phyloP scores from a whole-genome alignment of 2,113 vertebrate species.

The Macrotis lagotis region DNA sequence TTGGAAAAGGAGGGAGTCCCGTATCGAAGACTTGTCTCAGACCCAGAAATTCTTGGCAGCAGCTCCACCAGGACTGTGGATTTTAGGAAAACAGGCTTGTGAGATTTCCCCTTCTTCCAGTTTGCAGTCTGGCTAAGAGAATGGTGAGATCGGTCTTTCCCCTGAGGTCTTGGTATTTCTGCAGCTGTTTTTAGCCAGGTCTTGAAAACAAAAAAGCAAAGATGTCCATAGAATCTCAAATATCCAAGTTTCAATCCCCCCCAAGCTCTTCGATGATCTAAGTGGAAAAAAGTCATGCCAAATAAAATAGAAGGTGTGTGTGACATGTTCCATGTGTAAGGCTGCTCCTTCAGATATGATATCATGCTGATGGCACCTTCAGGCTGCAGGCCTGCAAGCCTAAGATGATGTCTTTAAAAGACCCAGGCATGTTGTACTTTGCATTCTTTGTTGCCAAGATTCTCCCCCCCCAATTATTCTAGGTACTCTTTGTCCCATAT shows the following conservation, averaged over 20 bases:
- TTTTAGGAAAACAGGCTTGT: slow-evolving; percentile 65
- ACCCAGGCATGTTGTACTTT: not conserved
- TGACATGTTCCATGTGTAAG: not conserved
- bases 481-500: slow-evolving; percentile 5
- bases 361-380: not conserved
- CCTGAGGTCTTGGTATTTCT: slow-evolving; percentile 60
- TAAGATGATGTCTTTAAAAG: not conserved
- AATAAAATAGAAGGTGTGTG: slow-evolving; percentile 4
- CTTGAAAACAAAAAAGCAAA: slow-evolving; percentile 52
- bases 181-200: slow-evolving; percentile 69
- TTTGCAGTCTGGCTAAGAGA: slow-evolving; percentile 57
- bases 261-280: not conserved
- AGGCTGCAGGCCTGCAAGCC: too few relatives aligned
- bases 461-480: not conserved
- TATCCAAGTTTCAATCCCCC: not conserved
- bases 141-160: slow-evolving; percentile 48
- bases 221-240: not conserved
- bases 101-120: slow-evolving; percentile 66
- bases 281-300: slow-evolving; percentile 28
- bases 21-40: slow-evolving; percentile 52
- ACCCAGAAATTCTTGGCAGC: slow-evolving; percentile 67
- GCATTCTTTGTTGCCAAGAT: not conserved
- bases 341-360: not conserved
- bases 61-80: slow-evolving; percentile 31
- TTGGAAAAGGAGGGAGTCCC: slow-evolving; percentile 62